Evolutionary conservation across 2,888 invertebrate genomes (phyloP).

Genomic region (Trachelus troglodyta): DNA sequence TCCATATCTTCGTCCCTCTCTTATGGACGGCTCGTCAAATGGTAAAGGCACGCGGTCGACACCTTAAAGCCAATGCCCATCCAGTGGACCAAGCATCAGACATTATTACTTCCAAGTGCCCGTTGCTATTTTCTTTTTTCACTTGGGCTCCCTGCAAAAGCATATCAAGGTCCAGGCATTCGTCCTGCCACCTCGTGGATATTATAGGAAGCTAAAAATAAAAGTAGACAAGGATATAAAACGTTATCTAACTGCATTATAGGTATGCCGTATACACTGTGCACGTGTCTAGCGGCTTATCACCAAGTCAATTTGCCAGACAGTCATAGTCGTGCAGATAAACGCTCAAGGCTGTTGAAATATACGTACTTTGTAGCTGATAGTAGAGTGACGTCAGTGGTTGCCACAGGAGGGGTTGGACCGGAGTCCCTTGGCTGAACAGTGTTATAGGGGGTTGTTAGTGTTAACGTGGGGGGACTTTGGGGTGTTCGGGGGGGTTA

Average conservation of each 20-base stretch:
- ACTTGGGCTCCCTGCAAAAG: background rate
- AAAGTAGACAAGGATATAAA: background rate
- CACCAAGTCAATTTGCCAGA: background rate
- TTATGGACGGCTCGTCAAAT: background rate
- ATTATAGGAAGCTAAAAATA: background rate
- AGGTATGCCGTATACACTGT: background rate
- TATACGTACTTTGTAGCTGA: background rate
- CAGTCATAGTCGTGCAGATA: background rate
- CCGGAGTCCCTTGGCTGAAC: too few relatives aligned
- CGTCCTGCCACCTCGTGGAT: background rate
- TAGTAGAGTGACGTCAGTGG: background rate
- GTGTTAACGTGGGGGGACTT: background rate
- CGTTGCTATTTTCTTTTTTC: background rate
- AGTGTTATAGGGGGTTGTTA: background rate
- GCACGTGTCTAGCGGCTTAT: background rate
- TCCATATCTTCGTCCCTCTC: background rate
- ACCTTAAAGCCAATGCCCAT: background rate
- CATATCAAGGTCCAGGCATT: background rate
- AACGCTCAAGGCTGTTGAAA: background rate
- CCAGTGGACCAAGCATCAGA: background rate
- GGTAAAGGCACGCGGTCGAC: conserved; percentile 9
- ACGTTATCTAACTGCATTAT: background rate
- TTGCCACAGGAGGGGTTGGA: background rate
- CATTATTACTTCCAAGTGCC: background rate
- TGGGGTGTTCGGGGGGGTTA: background rate